These are phyloP conservation scores for Cyrtodaria siliqua DNA, from an alignment of 2,888 invertebrate species.

Conservation along the genomic window DNA sequence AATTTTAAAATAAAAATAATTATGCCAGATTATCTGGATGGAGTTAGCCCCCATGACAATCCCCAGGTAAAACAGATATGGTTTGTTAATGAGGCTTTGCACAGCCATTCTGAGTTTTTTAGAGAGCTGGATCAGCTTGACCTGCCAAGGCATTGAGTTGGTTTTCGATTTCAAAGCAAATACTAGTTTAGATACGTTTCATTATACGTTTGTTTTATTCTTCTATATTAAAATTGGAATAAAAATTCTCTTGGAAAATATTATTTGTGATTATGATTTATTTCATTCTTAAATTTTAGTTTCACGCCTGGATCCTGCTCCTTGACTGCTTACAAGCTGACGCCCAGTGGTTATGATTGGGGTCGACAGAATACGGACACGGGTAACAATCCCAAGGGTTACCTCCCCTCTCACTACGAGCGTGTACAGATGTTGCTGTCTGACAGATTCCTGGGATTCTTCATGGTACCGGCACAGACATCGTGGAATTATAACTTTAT, in stretches of 20 bases:
- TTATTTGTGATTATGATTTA: no score
- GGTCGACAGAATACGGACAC: conserved; percentile 99
- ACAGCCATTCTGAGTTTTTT: no score
- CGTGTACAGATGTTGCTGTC: conserved; percentile 99
- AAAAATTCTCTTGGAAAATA: no score
- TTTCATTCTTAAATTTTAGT: conserved; percentile 85
- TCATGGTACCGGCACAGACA: conserved; percentile 99
- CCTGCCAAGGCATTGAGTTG: no score
- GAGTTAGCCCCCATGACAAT: conserved; percentile 98
- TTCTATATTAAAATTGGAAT: no score
- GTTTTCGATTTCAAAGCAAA: no score
- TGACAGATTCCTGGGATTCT: conserved; percentile 99
- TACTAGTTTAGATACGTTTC: no score
- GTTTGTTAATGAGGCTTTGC: no score
- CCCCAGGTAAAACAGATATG: conserved; percentile 98
- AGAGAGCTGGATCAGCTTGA: no score
- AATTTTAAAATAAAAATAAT: no score
- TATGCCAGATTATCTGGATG: conserved; percentile 99
- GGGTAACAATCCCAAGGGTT: conserved; percentile 99
- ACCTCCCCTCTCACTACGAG: conserved; percentile 99
- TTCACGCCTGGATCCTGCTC: conserved; percentile 99
- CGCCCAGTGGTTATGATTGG: conserved; percentile 99
- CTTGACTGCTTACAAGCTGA: conserved; percentile 98
- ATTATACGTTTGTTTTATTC: no score
- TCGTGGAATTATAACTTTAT: conserved; percentile 99